Percentiles rank a stretch among this genome's conserved stretches.
Evolutionary conservation across 1,140 invertebrate species (phyloP).

Genomic region (Cydia splendana): DNA sequence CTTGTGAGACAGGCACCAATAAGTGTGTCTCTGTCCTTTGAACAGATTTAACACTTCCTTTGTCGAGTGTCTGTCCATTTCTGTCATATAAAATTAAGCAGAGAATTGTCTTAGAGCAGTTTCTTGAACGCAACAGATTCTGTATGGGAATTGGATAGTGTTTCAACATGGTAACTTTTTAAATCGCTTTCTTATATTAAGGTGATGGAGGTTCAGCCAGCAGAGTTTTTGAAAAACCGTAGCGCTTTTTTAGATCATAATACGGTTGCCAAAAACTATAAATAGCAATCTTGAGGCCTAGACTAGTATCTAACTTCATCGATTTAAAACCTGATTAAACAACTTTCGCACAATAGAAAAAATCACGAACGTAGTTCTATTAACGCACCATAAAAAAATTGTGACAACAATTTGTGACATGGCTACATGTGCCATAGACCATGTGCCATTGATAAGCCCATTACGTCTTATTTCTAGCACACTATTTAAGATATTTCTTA

Average conservation of each 20-base stretch:
- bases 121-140: background rate
- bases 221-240: too few species aligned
- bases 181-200: background rate
- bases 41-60: constrained; percentile 6
- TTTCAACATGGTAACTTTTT: background rate
- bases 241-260: too few species aligned
- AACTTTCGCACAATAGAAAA: too few species aligned
- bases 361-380: too few species aligned
- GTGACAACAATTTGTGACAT: too few species aligned
- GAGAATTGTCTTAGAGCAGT: background rate
- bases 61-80: background rate
- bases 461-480: background rate
- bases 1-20: constrained; percentile 1
- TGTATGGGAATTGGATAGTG: background rate
- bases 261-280: too few species aligned
- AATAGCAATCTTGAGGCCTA: background rate
- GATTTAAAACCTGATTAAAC: too few species aligned
- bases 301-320: background rate
- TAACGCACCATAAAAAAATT: too few species aligned
- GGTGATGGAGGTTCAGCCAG: too few species aligned
- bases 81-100: background rate
- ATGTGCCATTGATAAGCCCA: too few species aligned
- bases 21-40: constrained; percentile 2
- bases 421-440: too few species aligned
- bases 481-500: background rate